These are phyloP conservation scores for Hylaeus volcanicus DNA, from an alignment of 1,140 invertebrate genomes.

Conservation along the genomic window DNA sequence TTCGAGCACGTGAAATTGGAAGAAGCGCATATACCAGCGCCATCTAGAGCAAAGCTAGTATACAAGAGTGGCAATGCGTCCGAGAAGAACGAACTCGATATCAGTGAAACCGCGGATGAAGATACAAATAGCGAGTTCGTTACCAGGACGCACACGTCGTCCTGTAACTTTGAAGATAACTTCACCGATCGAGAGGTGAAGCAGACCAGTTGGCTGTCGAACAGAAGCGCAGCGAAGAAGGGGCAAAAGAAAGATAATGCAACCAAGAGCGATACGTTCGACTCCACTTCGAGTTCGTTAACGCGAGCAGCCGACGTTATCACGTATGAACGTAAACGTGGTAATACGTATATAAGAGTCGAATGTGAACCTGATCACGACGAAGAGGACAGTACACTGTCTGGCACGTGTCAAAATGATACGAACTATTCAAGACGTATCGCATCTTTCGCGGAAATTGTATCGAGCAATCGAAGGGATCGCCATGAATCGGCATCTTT, in stretches of 20 bases:
- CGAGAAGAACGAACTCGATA: constrained; percentile 37
- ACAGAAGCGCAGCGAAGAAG: background rate
- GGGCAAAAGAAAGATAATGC: background rate
- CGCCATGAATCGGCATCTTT: constrained; percentile 37
- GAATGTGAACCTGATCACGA: constrained; percentile 13
- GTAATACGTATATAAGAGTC: background rate
- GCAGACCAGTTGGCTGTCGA: constrained; percentile 10
- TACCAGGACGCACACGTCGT: constrained; percentile 15
- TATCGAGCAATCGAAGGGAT: constrained; percentile 48
- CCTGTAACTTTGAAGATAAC: constrained; percentile 8
- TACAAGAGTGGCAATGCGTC: constrained; percentile 30
- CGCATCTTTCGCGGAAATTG: constrained; percentile 13
- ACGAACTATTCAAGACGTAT: constrained; percentile 20
- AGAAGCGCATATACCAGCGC: constrained; percentile 81
- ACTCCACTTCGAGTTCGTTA: background rate
- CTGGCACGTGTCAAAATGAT: constrained; percentile 15
- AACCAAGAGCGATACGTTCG: constrained; percentile 14
- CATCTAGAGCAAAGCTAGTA: constrained; percentile 78
- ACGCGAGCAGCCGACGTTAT: constrained; percentile 14
- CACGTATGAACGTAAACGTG: constrained; percentile 34
- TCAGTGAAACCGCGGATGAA: constrained; percentile 40
- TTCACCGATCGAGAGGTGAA: constrained; percentile 2
- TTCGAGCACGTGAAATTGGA: constrained; percentile 80
- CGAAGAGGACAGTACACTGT: constrained; percentile 14
- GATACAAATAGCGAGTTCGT: constrained; percentile 32